Conservation (phyloP, 2,113 vertebrate species). For the Myrmophylax atrothorax region DNA sequence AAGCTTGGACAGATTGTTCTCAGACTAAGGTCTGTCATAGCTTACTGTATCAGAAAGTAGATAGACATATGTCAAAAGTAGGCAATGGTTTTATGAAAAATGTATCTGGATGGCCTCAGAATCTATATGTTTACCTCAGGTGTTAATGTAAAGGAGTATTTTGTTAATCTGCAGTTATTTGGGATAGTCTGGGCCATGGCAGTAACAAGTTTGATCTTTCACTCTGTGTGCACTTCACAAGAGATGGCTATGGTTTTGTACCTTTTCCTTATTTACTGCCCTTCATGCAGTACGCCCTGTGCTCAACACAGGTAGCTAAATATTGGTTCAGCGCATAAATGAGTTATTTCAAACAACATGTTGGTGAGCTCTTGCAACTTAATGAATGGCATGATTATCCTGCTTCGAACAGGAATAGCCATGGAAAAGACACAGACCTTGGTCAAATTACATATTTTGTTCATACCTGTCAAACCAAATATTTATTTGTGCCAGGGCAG, state of each 20-base stretch:
- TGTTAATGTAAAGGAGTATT: not conserved
- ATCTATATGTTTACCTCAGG: not conserved
- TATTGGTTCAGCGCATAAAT: not conserved
- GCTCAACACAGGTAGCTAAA: not conserved
- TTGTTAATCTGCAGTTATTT: not conserved
- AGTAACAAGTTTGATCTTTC: not conserved
- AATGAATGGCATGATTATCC: not conserved
- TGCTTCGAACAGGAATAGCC: not conserved
- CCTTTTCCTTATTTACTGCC: not conserved
- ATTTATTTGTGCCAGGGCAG: not conserved
- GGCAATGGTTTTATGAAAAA: not conserved
- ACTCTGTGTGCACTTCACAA: fast-evolving
- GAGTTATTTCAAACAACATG: not conserved
- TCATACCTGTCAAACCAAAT: not conserved
- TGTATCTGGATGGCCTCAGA: not conserved
- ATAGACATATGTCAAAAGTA: not conserved
- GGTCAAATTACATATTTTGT: fast-evolving
- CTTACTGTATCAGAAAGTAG: not conserved
- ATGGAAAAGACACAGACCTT: not conserved
- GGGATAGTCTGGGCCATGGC: not conserved
- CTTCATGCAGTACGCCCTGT: not conserved
- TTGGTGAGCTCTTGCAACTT: not conserved
- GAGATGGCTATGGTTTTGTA: not conserved
- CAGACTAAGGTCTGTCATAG: not conserved
- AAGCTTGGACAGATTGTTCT: not conserved